phyloP scores from a whole-genome alignment of 2,113 vertebrate species.

The Empidonax alnorum region DNA sequence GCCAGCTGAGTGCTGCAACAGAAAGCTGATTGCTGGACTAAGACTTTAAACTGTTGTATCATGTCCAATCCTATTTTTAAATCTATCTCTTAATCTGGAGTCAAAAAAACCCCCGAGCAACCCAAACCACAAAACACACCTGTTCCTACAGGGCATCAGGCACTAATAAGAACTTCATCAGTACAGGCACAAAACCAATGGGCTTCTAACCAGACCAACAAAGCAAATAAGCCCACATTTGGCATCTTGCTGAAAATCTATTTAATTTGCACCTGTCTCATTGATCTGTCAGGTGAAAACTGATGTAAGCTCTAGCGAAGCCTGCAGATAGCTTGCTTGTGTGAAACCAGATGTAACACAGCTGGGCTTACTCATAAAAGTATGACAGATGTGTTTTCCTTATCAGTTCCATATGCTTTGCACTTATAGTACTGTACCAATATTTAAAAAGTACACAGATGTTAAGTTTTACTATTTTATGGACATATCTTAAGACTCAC shows the following conservation, averaged over 20 bases:
- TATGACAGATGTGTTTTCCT: neutral
- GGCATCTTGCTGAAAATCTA: neutral
- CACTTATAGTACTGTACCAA: neutral
- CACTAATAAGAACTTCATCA: neutral
- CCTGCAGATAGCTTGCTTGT: neutral
- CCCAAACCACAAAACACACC: neutral
- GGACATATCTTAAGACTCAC: neutral
- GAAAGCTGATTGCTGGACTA: neutral
- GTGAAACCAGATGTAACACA: neutral
- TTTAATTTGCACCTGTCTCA: neutral
- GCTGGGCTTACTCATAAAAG: neutral
- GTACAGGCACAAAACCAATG: fast-evolving
- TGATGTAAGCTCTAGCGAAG: neutral
- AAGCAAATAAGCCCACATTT: neutral
- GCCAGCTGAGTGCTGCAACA: neutral
- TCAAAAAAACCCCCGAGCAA: neutral
- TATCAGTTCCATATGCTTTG: neutral
- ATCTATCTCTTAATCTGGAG: neutral
- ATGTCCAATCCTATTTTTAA: neutral
- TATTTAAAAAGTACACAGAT: neutral
- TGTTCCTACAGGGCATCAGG: neutral
- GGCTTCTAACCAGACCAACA: neutral
- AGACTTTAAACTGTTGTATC: neutral
- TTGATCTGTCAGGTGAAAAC: neutral
- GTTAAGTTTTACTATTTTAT: neutral